These are phyloP conservation scores for Boleophthalmus pectinirostris DNA, from an alignment of 2,113 vertebrate species.

Conservation along the genomic window DNA sequence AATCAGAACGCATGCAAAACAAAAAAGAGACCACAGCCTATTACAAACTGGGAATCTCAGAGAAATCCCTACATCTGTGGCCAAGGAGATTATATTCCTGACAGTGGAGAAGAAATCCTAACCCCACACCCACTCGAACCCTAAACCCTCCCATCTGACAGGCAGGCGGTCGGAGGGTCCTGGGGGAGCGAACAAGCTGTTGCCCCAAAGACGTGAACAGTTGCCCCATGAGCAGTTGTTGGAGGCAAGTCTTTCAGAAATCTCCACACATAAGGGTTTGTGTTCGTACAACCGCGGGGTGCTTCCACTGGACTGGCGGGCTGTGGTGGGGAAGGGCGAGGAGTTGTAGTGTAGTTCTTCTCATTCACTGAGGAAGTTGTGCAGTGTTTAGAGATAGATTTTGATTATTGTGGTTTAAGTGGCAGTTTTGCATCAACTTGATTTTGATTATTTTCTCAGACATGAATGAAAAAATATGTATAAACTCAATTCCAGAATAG, in stretches of 20 bases:
- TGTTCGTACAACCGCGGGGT: conserved; percentile 52
- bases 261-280: conserved; percentile 36
- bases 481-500: too few relatives aligned
- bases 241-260: conserved; percentile 39
- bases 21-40: conserved; percentile 44
- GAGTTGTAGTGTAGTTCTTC: neutral
- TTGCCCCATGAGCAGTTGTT: conserved; percentile 74
- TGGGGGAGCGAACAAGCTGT: conserved; percentile 72
- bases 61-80: conserved; percentile 60
- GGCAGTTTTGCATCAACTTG: too few relatives aligned
- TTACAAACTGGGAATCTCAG: conserved; percentile 56
- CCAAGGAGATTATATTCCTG: conserved; percentile 67
- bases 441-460: too few relatives aligned
- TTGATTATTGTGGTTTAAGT: too few relatives aligned
- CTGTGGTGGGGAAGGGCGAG: neutral
- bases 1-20: conserved; percentile 25
- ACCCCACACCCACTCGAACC: conserved; percentile 59
- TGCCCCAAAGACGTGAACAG: conserved; percentile 73
- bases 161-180: conserved; percentile 64
- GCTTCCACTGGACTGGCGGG: conserved; percentile 33
- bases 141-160: conserved; percentile 71
- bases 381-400: too few relatives aligned
- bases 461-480: too few relatives aligned
- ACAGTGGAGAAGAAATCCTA: conserved; percentile 64
- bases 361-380: neutral